Conservation (phyloP, 53 echinoderm and acorn worm genomes). For the Holothuria leucospilota region DNA sequence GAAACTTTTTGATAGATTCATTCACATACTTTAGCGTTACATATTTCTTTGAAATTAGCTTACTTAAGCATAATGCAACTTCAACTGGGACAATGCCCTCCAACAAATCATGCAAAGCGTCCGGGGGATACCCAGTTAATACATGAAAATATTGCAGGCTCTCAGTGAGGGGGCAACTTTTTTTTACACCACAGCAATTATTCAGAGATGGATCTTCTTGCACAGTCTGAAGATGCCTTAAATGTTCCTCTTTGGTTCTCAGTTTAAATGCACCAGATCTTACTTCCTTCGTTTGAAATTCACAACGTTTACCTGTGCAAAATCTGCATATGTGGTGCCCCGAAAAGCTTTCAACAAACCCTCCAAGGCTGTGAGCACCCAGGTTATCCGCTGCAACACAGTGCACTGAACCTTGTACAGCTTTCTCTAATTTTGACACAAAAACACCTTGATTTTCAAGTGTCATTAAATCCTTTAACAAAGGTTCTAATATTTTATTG, state of each 20-base stretch:
- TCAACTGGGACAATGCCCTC: slow-evolving; percentile 50
- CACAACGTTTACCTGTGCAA: slow-evolving; percentile 47
- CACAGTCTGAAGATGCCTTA: slow-evolving; percentile 30
- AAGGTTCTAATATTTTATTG: slow-evolving; percentile 47
- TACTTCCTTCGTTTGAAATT: slow-evolving; percentile 49
- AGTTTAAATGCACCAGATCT: slow-evolving; percentile 36
- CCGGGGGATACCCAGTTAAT: slow-evolving; percentile 50
- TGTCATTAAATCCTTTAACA: slow-evolving; percentile 30
- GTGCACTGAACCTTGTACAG: slow-evolving; percentile 47
- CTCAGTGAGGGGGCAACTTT: slow-evolving; percentile 7
- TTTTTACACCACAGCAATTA: slow-evolving; percentile 40
- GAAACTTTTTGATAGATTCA: slow-evolving; percentile 43
- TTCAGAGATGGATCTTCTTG: slow-evolving; percentile 39
- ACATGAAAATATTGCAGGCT: slow-evolving; percentile 44
- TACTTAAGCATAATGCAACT: slow-evolving; percentile 46
- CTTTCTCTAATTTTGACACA: slow-evolving; percentile 33
- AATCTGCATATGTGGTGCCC: slow-evolving; percentile 51
- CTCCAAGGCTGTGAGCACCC: slow-evolving; percentile 41
- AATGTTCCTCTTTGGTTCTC: slow-evolving; percentile 49
- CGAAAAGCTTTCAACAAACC: slow-evolving; percentile 50
- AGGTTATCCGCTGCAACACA: slow-evolving; percentile 55
- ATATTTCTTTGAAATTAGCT: slow-evolving; percentile 47
- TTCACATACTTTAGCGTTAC: slow-evolving; percentile 37
- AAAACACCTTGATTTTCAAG: slow-evolving; percentile 34
- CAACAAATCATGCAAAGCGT: slow-evolving; percentile 51